phyloP scores from a whole-genome alignment of 2,113 vertebrate species.

The Trachemys scripta region DNA sequence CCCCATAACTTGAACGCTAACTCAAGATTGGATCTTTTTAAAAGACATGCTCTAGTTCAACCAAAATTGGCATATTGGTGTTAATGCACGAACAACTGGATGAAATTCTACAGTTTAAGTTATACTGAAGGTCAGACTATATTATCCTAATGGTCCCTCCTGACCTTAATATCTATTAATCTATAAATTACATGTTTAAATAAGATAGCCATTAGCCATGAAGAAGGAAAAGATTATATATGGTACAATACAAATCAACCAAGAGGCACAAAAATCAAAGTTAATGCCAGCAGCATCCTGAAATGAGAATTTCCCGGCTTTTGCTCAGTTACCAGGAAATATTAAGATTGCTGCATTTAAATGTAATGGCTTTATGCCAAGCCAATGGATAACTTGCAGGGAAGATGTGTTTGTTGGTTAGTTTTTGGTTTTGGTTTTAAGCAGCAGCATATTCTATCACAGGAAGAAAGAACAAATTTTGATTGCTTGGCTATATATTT shows the following conservation, averaged over 20 bases:
- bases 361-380: background rate
- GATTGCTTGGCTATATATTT: background rate
- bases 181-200: background rate
- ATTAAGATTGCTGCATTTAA: background rate
- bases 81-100: background rate
- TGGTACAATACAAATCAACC: background rate
- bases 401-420: background rate
- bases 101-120: background rate
- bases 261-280: background rate
- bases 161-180: background rate
- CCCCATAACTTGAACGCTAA: background rate
- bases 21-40: background rate
- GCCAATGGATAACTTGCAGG: conserved; percentile 7
- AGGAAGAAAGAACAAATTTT: background rate
- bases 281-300: background rate
- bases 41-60: background rate
- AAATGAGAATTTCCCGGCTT: conserved; percentile 12
- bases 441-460: background rate
- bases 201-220: background rate
- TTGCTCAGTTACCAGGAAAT: background rate
- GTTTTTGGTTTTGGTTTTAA: background rate
- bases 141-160: background rate
- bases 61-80: background rate
- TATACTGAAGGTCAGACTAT: background rate
- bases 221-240: background rate